Base-by-base conservation (phyloP, 2,113 vertebrate species). In the Oostethus manadensis region DNA sequence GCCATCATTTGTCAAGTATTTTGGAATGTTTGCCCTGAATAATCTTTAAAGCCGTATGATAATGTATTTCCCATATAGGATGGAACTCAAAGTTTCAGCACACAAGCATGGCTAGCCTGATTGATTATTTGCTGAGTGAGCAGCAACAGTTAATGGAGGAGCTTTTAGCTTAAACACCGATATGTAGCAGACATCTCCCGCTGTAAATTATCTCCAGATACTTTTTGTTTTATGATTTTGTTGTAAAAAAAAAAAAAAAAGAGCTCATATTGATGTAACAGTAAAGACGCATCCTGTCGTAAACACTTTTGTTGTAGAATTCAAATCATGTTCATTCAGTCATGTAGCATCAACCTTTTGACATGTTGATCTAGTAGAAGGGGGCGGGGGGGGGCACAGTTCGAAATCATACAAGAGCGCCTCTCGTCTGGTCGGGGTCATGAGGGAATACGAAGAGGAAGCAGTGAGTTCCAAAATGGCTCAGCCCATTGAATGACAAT, bases 321-420 rank as follows among this genome's bases (percentile, higher is more conserved):
- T 46, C 21, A 33, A 23, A 62, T 22, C 49, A 33, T 15, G 42
- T 55, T 53, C 60, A n/a, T 73, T 74, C 64, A 60, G 61, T 71
- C 71, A 58, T 63, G 42, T 44, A 51, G 10, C 46, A 18, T 60
- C 54, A 59, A 55, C 51, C 65, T 60, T 61, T 42, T 68, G 73
- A 77, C 65, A 60, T 73, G 44, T 58, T 60, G 60, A 60, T 68
- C 59, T 70, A 76, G 29, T 62, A 71, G 60, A 45, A 43, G 23
- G 20, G 4, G 26, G 17, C 17, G 33, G 56, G 9, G 42, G 53
- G 45, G 65, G 10, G 42, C 20, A 57, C 82, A 89, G 84, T 86
- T 86, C 84, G 81, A 80, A 89, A 91, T 90, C 85, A 87, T 86
- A 80, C 91, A 88, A 90, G 89, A 88, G 91, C 91, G 86, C 88